phyloP scores from a whole-genome alignment of 1,140 invertebrate species.

The Microvelia longipes region DNA sequence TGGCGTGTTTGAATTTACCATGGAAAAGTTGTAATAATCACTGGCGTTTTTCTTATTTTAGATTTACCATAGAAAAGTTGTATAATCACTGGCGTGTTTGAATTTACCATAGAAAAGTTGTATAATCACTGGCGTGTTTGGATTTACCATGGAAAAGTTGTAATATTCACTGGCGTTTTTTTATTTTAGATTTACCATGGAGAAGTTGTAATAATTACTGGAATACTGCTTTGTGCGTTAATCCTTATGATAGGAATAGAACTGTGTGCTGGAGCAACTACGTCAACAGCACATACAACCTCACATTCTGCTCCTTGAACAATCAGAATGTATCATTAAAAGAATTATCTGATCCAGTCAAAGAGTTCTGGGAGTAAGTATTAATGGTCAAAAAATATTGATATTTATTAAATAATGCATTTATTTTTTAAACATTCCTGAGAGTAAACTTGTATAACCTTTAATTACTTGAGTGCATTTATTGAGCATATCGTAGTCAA shows the following conservation, averaged over 20 bases:
- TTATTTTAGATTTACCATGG: constrained; percentile 74
- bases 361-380: constrained; percentile 93
- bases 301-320: constrained; percentile 45
- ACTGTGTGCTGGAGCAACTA: constrained; percentile 51
- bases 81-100: too few species aligned
- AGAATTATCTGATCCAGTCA: constrained; percentile 71
- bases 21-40: too few species aligned
- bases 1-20: too few species aligned
- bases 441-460: too few species aligned
- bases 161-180: not conserved
- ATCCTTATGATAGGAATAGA: constrained; percentile 56
- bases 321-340: constrained; percentile 48
- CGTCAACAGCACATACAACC: constrained; percentile 33
- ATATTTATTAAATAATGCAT: not conserved
- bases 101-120: too few species aligned
- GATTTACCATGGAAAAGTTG: too few species aligned
- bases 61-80: too few species aligned
- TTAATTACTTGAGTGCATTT: too few species aligned
- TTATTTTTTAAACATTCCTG: not conserved
- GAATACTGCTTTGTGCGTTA: constrained; percentile 72
- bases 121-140: too few species aligned
- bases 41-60: too few species aligned
- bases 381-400: not conserved
- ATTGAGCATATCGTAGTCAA: too few species aligned
- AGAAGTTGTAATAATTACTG: constrained; percentile 84